phyloP scores from a whole-genome alignment of 35 echinoderm and acorn worm species.

The Acanthaster planci region DNA sequence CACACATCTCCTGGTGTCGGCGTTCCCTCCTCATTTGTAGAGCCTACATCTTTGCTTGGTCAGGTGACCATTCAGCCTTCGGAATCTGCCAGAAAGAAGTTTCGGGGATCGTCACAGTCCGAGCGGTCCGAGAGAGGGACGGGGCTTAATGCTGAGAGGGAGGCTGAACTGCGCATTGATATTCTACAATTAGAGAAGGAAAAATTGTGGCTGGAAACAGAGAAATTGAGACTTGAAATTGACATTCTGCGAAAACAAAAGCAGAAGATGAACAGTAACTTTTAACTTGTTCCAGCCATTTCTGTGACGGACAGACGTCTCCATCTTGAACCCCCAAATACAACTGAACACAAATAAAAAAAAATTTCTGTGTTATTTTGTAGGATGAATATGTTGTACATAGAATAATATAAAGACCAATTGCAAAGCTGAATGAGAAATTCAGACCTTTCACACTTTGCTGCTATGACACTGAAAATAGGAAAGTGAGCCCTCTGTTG shows the following conservation, averaged over 20 bases:
- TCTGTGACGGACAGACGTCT: too few relatives aligned
- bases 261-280: background rate
- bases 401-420: too few relatives aligned
- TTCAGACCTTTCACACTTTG: too few relatives aligned
- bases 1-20: background rate
- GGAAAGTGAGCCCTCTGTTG: too few relatives aligned
- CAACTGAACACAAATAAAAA: too few relatives aligned
- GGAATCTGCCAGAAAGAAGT: background rate
- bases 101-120: background rate
- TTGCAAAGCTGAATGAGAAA: too few relatives aligned
- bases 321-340: too few relatives aligned
- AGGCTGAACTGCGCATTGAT: background rate
- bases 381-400: too few relatives aligned
- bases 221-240: constrained; percentile 22
- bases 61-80: background rate
- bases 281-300: background rate
- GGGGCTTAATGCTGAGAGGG: background rate
- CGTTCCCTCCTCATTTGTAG: background rate
- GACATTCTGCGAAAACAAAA: constrained; percentile 10
- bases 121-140: background rate
- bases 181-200: constrained; percentile 13
- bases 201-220: constrained; percentile 11
- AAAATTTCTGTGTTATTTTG: too few relatives aligned
- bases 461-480: too few relatives aligned
- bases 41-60: background rate